phyloP scores from a whole-genome alignment of 2,888 invertebrate genomes.

The Cerceris rybyensis region DNA sequence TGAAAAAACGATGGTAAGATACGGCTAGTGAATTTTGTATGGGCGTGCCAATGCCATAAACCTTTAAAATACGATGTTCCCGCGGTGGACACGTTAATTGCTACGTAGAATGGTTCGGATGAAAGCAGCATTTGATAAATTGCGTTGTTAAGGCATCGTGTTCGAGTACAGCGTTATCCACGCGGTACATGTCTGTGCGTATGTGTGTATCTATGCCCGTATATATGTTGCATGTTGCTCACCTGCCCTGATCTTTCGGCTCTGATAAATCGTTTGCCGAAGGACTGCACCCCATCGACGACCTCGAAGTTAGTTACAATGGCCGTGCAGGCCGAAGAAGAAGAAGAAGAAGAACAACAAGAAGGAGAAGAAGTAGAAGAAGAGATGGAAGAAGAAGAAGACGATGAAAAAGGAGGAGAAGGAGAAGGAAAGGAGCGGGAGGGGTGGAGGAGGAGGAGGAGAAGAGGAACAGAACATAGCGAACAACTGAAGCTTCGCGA shows the following conservation, averaged over 20 bases:
- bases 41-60: conserved; percentile 79
- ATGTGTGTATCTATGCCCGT: conserved; percentile 38
- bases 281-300: conserved; percentile 58
- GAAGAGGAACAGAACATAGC: neutral
- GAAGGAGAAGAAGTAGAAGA: no score
- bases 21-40: conserved; percentile 75
- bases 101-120: conserved; percentile 77
- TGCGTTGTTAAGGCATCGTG: conserved; percentile 75
- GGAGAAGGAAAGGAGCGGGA: neutral
- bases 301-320: conserved; percentile 50
- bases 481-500: conserved; percentile 3
- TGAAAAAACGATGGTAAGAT: conserved; percentile 26
- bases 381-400: neutral
- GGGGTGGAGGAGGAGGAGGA: neutral
- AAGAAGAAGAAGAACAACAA: neutral
- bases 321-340: conserved; percentile 9
- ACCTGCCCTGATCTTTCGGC: conserved; percentile 73
- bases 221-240: conserved; percentile 57
- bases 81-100: conserved; percentile 79
- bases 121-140: conserved; percentile 79
- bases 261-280: conserved; percentile 73
- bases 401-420: neutral
- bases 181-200: conserved; percentile 53
- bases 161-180: conserved; percentile 66
- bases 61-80: conserved; percentile 79